Conservation (phyloP, 2,888 invertebrate genomes). For the Tanytarsus gracilentus region DNA sequence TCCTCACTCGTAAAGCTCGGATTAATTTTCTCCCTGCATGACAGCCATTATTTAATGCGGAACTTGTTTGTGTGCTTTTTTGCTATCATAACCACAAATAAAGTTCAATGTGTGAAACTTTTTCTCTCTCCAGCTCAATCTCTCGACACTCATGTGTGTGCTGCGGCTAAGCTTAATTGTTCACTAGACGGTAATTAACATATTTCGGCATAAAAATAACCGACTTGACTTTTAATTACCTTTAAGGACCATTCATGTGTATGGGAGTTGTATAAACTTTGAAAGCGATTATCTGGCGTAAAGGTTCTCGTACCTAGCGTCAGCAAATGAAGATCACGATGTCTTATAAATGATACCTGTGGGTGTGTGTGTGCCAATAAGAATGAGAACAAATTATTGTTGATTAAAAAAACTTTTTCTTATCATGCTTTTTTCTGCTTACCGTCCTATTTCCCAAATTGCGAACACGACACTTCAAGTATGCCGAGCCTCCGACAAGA, state of each 20-base stretch:
- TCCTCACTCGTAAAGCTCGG: too few relatives aligned
- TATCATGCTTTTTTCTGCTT: slow-evolving; percentile 36
- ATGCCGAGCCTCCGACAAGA: slow-evolving; percentile 65
- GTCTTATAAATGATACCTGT: slow-evolving; percentile 67
- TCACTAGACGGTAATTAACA: too few relatives aligned
- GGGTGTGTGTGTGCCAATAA: not conserved
- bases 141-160: too few relatives aligned
- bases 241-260: slow-evolving; percentile 82
- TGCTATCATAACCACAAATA: too few relatives aligned
- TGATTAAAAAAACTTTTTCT: not conserved
- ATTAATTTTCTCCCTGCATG: too few relatives aligned
- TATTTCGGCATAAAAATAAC: too few relatives aligned
- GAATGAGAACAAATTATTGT: not conserved
- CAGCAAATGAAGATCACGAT: slow-evolving; percentile 62
- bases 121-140: too few relatives aligned
- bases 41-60: too few relatives aligned
- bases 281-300: slow-evolving; percentile 80
- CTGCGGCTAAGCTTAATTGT: too few relatives aligned
- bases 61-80: too few relatives aligned
- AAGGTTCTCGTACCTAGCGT: slow-evolving; percentile 64
- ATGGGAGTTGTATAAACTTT: slow-evolving; percentile 72
- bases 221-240: slow-evolving; percentile 46
- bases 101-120: too few relatives aligned
- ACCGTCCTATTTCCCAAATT: slow-evolving; percentile 71
- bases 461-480: slow-evolving; percentile 64